phyloP scores from a whole-genome alignment of 2,113 vertebrate genomes.

The Periophthalmus modestus region DNA sequence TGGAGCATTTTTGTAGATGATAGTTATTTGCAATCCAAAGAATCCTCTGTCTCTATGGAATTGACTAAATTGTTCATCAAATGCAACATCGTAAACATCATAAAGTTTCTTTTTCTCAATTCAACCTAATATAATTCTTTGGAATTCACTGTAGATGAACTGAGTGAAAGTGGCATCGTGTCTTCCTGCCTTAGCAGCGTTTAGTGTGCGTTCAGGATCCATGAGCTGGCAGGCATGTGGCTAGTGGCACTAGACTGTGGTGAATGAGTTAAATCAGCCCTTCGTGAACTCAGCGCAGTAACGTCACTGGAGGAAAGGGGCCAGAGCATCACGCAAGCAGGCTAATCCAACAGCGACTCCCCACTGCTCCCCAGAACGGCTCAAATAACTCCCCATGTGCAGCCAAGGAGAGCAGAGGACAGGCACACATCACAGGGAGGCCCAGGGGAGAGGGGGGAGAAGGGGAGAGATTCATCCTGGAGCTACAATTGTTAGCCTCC shows the following conservation, averaged over 20 bases:
- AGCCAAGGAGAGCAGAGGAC: conserved; percentile 66
- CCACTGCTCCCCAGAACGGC: conserved; percentile 64
- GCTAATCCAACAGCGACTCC: conserved; percentile 72
- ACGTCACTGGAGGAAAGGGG: conserved; percentile 67
- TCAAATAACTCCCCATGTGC: conserved; percentile 72
- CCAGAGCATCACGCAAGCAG: conserved; percentile 71
- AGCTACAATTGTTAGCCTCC: conserved; percentile 51
- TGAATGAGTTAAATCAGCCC: conserved; percentile 78
- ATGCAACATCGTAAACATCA: background rate
- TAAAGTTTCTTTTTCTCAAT: background rate
- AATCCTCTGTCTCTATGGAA: background rate
- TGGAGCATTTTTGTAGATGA: too few species aligned
- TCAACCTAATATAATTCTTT: background rate
- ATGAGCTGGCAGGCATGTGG: conserved; percentile 72
- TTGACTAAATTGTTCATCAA: background rate
- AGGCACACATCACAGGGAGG: conserved; percentile 61
- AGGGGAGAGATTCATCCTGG: conserved; percentile 56
- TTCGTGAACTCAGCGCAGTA: conserved; percentile 61
- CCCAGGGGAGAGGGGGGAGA: conserved; percentile 28
- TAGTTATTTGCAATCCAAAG: conserved; percentile 24
- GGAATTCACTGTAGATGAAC: conserved; percentile 45
- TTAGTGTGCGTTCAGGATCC: conserved; percentile 56
- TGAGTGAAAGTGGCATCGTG: conserved; percentile 63
- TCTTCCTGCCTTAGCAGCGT: conserved; percentile 62
- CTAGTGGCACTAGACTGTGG: conserved; percentile 70